phyloP scores from a whole-genome alignment of 2,797 vertebrate species.

The Mus spretus region DNA sequence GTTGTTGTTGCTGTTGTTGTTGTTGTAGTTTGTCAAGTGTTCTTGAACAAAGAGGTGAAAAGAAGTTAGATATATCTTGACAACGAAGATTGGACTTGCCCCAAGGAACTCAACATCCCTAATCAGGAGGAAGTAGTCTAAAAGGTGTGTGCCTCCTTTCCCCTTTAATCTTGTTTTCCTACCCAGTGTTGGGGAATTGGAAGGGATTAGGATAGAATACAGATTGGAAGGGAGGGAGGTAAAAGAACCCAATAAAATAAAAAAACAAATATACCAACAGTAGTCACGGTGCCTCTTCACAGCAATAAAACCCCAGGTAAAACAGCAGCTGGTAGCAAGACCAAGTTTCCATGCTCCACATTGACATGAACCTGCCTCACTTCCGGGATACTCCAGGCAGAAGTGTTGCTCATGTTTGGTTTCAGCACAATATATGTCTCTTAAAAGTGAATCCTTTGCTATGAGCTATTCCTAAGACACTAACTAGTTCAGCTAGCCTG shows the following conservation, averaged over 20 bases:
- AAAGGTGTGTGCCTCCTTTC: neutral
- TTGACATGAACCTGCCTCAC: neutral
- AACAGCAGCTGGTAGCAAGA: neutral
- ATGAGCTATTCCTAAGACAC: neutral
- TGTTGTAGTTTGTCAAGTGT: neutral
- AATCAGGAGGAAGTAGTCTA: neutral
- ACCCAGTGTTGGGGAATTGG: neutral
- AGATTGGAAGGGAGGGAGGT: neutral
- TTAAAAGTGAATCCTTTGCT: neutral
- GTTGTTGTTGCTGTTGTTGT: neutral
- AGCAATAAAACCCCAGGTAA: neutral
- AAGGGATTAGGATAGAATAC: neutral
- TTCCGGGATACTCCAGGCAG: neutral
- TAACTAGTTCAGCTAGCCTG: neutral
- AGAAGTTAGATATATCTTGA: neutral
- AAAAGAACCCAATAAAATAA: neutral
- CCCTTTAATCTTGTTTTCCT: neutral
- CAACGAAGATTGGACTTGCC: neutral
- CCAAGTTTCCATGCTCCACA: neutral
- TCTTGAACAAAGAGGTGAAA: neutral
- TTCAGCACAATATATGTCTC: neutral
- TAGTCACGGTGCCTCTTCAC: neutral
- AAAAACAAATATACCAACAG: neutral
- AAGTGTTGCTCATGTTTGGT: accelerated
- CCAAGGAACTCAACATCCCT: neutral